Percentiles rank a stretch among this genome's conserved stretches.
These are phyloP conservation scores for Hirundichthys speculiger DNA, from an alignment of 2,113 vertebrate species.

Conservation along the genomic window DNA sequence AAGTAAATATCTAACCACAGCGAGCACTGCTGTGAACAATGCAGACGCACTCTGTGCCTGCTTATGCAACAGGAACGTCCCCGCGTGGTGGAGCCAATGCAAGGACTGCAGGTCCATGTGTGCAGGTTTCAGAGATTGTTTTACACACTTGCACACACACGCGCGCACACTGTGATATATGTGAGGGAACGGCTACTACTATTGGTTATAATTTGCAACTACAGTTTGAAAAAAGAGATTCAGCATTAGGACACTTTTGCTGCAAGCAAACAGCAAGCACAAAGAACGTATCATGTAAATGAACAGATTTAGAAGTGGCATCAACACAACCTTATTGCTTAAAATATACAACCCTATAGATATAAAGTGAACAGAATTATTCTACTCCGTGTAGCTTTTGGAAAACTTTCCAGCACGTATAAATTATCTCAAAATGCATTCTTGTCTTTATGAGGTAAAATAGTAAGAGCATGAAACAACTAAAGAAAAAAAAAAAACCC, in stretches of 20 bases:
- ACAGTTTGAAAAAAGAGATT: slow-evolving; percentile 5
- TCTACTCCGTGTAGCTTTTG: slow-evolving; percentile 11
- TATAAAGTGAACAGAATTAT: slow-evolving; percentile 25
- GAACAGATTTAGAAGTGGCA: slow-evolving; percentile 21
- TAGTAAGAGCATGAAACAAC: slow-evolving; percentile 13
- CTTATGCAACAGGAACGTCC: slow-evolving; percentile 22
- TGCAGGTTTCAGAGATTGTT: slow-evolving; percentile 1
- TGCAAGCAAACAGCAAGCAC: slow-evolving; percentile 14
- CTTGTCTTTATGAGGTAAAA: slow-evolving; percentile 52
- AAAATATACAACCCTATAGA: slow-evolving; percentile 10
- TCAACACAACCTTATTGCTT: slow-evolving; percentile 17
- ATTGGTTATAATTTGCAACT: slow-evolving; percentile 57
- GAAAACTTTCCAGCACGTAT: slow-evolving; percentile 19
- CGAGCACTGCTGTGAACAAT: slow-evolving; percentile 45
- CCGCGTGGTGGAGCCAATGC: not conserved
- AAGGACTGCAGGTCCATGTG: slow-evolving; percentile 23
- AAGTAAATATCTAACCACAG: slow-evolving; percentile 67
- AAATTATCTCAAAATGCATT: slow-evolving; percentile 24
- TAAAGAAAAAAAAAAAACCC: not conserved
- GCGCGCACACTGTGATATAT: not conserved
- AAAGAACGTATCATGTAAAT: slow-evolving; percentile 21
- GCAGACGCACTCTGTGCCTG: slow-evolving; percentile 17
- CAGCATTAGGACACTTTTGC: slow-evolving; percentile 15
- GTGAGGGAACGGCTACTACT: slow-evolving; percentile 54
- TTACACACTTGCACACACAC: not conserved